Evolutionary conservation across 2,797 vertebrate species (phyloP).

Genomic region (Pipistrellus pygmaeus): DNA sequence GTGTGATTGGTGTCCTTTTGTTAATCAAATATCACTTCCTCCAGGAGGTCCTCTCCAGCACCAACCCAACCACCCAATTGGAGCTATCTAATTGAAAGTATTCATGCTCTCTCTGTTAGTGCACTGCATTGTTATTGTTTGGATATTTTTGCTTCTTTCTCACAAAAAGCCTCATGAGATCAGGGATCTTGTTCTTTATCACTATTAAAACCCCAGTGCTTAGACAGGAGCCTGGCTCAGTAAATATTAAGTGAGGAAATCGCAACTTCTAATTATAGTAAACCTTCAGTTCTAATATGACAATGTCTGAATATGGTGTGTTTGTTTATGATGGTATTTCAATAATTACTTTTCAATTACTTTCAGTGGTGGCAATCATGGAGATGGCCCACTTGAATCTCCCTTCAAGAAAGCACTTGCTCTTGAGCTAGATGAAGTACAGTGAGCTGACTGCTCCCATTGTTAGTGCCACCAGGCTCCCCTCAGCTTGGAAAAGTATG

Average conservation of each 20-base stretch:
- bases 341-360: not conserved
- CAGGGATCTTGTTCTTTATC: not conserved
- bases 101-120: not conserved
- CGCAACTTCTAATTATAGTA: not conserved
- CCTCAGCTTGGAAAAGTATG: not conserved
- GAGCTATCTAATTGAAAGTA: not conserved
- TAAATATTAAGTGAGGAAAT: not conserved
- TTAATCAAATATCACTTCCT: not conserved
- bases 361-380: not conserved
- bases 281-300: not conserved
- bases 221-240: not conserved
- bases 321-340: not conserved
- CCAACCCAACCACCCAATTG: not conserved
- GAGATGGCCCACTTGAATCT: not conserved
- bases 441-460: not conserved
- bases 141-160: not conserved
- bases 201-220: not conserved
- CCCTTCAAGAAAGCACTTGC: not conserved
- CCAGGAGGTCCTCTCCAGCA: not conserved
- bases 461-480: not conserved
- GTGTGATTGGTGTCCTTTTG: not conserved
- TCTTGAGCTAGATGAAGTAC: not conserved
- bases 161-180: not conserved
- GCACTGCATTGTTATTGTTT: not conserved
- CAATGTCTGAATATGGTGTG: not conserved